Conservation (phyloP, 2,113 vertebrate genomes). For the Psammodynastes pulverulentus region DNA sequence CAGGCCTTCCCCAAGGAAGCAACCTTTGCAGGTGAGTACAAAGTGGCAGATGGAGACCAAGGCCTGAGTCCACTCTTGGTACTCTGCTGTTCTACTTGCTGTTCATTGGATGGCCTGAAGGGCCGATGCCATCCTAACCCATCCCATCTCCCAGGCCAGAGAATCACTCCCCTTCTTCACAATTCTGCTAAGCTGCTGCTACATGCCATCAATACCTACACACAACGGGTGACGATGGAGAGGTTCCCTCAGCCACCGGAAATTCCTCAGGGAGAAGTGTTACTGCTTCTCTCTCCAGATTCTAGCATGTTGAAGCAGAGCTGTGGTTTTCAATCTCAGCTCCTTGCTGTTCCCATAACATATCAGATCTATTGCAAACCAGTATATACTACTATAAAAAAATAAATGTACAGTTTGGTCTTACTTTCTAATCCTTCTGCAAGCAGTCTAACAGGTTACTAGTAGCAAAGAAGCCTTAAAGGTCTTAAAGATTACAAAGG, state of each 20-base stretch:
- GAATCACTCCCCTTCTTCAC: background rate
- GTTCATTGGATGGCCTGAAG: background rate
- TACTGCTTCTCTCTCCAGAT: background rate
- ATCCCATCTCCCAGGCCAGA: background rate
- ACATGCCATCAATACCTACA: background rate
- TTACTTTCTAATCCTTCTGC: background rate
- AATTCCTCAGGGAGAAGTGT: background rate
- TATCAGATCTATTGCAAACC: background rate
- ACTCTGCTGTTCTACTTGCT: background rate
- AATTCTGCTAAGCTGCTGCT: background rate
- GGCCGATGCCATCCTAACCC: background rate
- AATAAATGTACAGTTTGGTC: background rate
- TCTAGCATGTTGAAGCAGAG: background rate
- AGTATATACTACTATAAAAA: background rate
- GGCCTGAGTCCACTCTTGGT: background rate
- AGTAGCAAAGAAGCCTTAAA: background rate
- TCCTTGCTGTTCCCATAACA: background rate
- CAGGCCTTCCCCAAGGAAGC: background rate
- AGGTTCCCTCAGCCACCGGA: background rate
- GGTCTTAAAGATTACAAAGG: background rate
- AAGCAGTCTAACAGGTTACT: background rate
- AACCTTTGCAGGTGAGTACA: background rate
- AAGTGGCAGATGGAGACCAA: background rate
- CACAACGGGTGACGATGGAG: background rate
- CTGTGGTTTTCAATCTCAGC: background rate